Conservation (phyloP, 2,888 invertebrate species). For the Campopleginae sp. region DNA sequence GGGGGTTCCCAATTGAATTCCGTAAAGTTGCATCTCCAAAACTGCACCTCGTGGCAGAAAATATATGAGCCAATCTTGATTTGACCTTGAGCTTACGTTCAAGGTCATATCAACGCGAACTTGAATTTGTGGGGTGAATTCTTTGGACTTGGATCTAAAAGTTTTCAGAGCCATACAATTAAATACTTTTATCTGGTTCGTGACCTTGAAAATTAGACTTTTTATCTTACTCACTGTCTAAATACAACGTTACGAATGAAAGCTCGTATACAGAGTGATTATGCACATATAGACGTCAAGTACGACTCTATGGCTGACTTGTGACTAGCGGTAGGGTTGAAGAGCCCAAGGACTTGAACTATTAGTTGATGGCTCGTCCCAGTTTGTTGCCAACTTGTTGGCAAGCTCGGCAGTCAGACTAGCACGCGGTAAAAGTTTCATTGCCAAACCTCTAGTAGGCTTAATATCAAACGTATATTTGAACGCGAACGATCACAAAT, state of each 20-base stretch:
- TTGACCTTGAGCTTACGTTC: not conserved
- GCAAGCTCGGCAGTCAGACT: constrained; percentile 31
- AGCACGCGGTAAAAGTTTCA: constrained; percentile 41
- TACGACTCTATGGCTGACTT: constrained; percentile 2
- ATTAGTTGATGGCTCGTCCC: constrained; percentile 47
- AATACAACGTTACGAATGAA: not conserved
- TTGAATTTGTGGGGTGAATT: not conserved
- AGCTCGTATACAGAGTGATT: not conserved
- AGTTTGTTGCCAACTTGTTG: constrained; percentile 51
- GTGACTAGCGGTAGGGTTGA: not conserved
- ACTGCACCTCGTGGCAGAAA: not conserved
- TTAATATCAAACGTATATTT: constrained; percentile 26
- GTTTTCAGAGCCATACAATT: not conserved
- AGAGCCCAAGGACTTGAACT: constrained; percentile 48
- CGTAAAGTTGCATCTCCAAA: not conserved
- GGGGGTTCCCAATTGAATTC: not conserved
- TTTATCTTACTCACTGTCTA: not conserved
- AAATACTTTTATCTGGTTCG: not conserved
- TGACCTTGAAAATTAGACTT: not conserved
- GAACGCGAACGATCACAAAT: constrained; percentile 8
- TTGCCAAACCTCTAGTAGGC: constrained; percentile 50
- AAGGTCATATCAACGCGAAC: not conserved
- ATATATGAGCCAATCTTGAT: not conserved
- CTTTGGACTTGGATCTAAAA: not conserved
- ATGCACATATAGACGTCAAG: not conserved